Percentiles rank a stretch among this genome's conserved stretches.
These are phyloP conservation scores for Protobothrops flavoviridis DNA, from an alignment of 2,113 vertebrate species.

Conservation along the genomic window DNA sequence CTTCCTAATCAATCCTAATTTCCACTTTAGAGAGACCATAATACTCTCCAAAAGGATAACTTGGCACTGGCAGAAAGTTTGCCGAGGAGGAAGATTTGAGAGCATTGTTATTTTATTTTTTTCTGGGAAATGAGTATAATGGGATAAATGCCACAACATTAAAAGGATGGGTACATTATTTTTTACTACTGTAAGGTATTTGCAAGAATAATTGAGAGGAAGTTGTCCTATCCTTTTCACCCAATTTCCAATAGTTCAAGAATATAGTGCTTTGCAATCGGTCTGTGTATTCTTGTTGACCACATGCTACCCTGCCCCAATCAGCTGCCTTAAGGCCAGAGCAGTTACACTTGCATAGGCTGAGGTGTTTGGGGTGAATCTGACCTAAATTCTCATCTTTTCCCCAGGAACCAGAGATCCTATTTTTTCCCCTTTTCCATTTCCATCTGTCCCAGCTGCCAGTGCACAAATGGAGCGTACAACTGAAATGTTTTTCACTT, in stretches of 20 bases:
- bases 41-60: not conserved
- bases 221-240: not conserved
- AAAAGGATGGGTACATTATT: not conserved
- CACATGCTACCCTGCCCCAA: not conserved
- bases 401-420: too few relatives aligned
- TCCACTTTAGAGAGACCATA: not conserved
- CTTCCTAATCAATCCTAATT: not conserved
- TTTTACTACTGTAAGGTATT: not conserved
- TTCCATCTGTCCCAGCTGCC: not conserved
- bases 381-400: not conserved
- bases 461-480: not conserved
- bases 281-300: not conserved
- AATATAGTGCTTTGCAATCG: not conserved
- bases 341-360: not conserved
- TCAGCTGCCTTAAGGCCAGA: not conserved
- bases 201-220: not conserved
- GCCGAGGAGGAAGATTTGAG: not conserved
- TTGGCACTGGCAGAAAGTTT: slow-evolving; percentile 1
- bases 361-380: not conserved
- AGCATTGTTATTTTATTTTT: not conserved
- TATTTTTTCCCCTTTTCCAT: not conserved
- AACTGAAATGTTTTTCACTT: not conserved
- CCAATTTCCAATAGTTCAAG: not conserved
- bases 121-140: not conserved
- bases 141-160: not conserved